These are phyloP conservation scores for Lycorma delicatula DNA, from an alignment of 1,140 invertebrate species.

Conservation along the genomic window DNA sequence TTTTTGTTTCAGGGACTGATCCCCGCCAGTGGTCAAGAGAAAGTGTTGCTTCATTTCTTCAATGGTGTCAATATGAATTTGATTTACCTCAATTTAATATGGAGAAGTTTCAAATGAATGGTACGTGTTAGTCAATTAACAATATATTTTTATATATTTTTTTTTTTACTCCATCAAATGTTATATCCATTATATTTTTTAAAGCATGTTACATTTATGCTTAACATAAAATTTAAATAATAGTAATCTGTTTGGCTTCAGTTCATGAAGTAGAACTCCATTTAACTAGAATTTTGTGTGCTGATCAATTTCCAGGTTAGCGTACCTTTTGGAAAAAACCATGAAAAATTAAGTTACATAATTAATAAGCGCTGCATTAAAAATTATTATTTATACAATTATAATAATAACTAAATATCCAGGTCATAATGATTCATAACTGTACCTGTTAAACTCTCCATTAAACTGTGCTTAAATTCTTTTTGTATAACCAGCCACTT, in stretches of 20 bases:
- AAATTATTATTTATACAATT: no score
- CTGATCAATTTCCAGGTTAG: not conserved
- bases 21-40: conserved; percentile 84
- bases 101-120: conserved; percentile 96
- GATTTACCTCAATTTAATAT: conserved; percentile 84
- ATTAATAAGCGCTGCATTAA: no score
- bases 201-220: no score
- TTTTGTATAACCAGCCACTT: no score
- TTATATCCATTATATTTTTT: not conserved
- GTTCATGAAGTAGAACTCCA: not conserved
- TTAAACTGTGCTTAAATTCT: no score
- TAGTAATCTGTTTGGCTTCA: not conserved
- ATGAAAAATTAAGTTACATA: no score
- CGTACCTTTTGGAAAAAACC: no score
- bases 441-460: no score
- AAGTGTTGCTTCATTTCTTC: conserved; percentile 78
- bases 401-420: no score
- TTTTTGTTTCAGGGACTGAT: conserved; percentile 78
- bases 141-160: conserved; percentile 4
- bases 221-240: conserved; percentile 4
- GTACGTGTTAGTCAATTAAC: conserved; percentile 41
- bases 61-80: conserved; percentile 88
- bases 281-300: not conserved
- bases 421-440: no score
- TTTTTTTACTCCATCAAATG: not conserved